Evolutionary conservation across 2,113 vertebrate genomes (phyloP).

Genomic region (Tragelaphus buxtoni): DNA sequence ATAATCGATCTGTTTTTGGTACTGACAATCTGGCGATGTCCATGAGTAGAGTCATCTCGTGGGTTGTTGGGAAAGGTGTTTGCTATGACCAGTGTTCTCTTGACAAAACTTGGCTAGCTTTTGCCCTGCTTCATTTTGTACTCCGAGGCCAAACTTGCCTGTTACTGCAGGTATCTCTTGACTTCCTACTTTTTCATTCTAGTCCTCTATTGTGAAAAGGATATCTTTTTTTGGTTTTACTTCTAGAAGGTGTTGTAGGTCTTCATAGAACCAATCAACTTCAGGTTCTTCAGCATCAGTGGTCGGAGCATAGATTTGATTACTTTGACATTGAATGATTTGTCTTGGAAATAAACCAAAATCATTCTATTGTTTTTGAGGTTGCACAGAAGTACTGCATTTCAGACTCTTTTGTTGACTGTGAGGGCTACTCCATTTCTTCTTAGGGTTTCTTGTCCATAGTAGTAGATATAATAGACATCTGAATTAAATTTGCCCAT

Average conservation of each 20-base stretch:
- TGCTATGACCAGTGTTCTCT: neutral
- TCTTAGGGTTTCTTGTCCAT: neutral
- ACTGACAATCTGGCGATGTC: neutral
- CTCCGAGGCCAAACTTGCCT: neutral
- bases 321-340: neutral
- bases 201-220: neutral
- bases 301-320: neutral
- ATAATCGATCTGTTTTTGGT: neutral
- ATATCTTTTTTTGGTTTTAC: neutral
- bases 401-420: neutral
- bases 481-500: neutral
- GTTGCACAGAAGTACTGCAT: neutral
- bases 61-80: neutral
- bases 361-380: neutral
- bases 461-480: neutral
- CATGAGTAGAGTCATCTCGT: neutral
- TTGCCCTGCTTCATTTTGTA: neutral
- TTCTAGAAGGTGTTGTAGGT: neutral
- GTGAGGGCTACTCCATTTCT: neutral
- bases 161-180: neutral
- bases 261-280: neutral
- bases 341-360: neutral
- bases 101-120: neutral
- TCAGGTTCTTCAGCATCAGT: neutral
- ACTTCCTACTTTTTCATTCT: neutral